Base-by-base conservation (phyloP, 2,113 vertebrate genomes). In the Oreochromis spilurus region DNA sequence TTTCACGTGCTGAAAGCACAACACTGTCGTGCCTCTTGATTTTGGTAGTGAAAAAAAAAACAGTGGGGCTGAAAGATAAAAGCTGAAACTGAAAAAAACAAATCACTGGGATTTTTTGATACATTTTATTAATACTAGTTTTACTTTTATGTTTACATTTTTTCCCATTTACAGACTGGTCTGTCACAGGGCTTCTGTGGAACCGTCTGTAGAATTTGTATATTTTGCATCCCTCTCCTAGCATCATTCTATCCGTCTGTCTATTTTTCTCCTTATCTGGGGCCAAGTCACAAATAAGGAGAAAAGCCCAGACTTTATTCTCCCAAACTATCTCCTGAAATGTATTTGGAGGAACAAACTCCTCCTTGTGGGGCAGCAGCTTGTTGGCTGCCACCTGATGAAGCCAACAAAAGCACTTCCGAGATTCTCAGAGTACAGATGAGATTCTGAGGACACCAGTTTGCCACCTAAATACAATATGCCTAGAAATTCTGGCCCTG, bases 341-440 rank as follows among this genome's bases (percentile, higher is more conserved):
- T 34, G 0, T 62, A n/a, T 36, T 62, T 36, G 58, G 58, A 65
- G 31, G 60, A 36, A 65, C 4, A 36, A 65, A 65, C 60, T 65
- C 60, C 31, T 62, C 9, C 60, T 0, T 65, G 58, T 36, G 0
- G 60, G 60, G 31, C 17, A 65, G 0, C 60, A 65, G 0, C 17
- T 65, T 36, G 60, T 65, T 36, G 0, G 31, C 31, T 36, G 17
- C 60, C 0, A 7, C 60, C 31, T n/a, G 60, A 65, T 6, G 31
- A 65, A 65, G 31, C 60, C 60, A 65, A 36, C 31, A 65, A 62
- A 7, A 36, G 31, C 60, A n/a, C 60, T 65, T 65, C 60, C 0
- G 4, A 65, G 9, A 65, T 8, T 9, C 55, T 57, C 26, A 58
- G 26, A 2, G 26, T 58, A 58, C 26, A 58, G 55, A 17, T 31